Evolutionary conservation across 2,888 invertebrate genomes (phyloP).

Genomic region (Conchocele bisecta): DNA sequence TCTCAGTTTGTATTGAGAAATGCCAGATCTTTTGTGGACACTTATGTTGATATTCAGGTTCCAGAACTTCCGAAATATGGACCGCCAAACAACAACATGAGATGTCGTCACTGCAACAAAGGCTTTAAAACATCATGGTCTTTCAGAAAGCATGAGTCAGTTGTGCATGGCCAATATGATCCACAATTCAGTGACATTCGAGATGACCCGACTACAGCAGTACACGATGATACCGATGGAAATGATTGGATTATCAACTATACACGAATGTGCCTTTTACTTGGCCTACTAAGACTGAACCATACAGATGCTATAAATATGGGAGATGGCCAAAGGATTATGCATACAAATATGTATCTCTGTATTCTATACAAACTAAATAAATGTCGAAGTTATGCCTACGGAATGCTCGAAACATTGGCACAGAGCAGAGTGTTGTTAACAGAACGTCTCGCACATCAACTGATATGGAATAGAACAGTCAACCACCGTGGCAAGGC

Average conservation of each 20-base stretch:
- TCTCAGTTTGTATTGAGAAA: neutral
- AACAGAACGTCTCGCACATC: constrained; percentile 25
- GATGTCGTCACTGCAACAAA: constrained; percentile 27
- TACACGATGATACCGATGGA: neutral
- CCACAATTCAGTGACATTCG: neutral
- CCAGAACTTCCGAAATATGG: constrained; percentile 15
- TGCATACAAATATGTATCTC: constrained; percentile 26
- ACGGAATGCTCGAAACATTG: constrained; percentile 41
- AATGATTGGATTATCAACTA: constrained; percentile 23
- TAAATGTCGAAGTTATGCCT: constrained; percentile 46
- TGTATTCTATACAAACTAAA: constrained; percentile 21
- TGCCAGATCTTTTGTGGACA: neutral
- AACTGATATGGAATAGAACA: constrained; percentile 45
- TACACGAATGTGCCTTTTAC: constrained; percentile 5
- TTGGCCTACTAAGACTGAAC: constrained; percentile 29
- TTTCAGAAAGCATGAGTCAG: constrained; percentile 33
- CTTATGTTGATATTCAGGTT: neutral
- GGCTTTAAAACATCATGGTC: constrained; percentile 15
- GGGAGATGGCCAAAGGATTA: constrained; percentile 39
- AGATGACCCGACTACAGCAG: neutral
- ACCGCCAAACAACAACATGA: constrained; percentile 3
- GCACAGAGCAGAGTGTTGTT: constrained; percentile 30
- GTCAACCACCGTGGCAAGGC: constrained; percentile 36
- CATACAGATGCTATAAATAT: constrained; percentile 41
- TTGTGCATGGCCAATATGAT: constrained; percentile 12